Evolutionary conservation across 2,888 invertebrate species (phyloP).

Genomic region (Neocrepidodera transversa): DNA sequence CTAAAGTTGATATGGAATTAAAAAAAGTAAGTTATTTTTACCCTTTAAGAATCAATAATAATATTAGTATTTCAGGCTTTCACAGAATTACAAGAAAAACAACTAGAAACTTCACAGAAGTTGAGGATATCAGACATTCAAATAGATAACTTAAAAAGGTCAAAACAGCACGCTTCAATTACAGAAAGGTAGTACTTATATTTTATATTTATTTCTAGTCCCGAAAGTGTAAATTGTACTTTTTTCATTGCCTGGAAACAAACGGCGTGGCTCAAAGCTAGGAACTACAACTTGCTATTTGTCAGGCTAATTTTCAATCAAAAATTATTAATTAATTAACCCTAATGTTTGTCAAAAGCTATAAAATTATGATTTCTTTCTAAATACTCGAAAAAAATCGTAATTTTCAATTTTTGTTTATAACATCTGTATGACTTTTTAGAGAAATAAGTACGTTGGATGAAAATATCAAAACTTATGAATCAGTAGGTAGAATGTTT

Average conservation of each 20-base stretch:
- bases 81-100: slow-evolving; percentile 80
- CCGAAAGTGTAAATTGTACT: too few relatives aligned
- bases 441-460: slow-evolving; percentile 69
- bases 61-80: slow-evolving; percentile 68
- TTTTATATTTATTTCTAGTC: too few relatives aligned
- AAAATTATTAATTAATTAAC: too few relatives aligned
- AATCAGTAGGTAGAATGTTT: slow-evolving; percentile 87
- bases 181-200: slow-evolving; percentile 68
- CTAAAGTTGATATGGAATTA: slow-evolving; percentile 59
- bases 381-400: too few relatives aligned
- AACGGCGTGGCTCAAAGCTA: too few relatives aligned
- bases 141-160: slow-evolving; percentile 72
- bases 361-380: too few relatives aligned
- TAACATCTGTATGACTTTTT: too few relatives aligned
- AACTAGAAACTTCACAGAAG: slow-evolving; percentile 82
- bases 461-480: slow-evolving; percentile 74
- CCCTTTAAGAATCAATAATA: slow-evolving; percentile 11
- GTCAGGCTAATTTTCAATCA: too few relatives aligned
- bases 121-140: slow-evolving; percentile 80
- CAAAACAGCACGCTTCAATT: slow-evolving; percentile 73
- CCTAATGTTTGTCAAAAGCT: too few relatives aligned
- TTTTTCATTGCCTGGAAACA: too few relatives aligned
- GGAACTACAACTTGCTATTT: too few relatives aligned
- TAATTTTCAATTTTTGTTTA: too few relatives aligned
- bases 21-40: slow-evolving; percentile 54